These are phyloP conservation scores for Danio jaintianensis DNA, from an alignment of 2,797 vertebrate genomes.

Conservation along the genomic window DNA sequence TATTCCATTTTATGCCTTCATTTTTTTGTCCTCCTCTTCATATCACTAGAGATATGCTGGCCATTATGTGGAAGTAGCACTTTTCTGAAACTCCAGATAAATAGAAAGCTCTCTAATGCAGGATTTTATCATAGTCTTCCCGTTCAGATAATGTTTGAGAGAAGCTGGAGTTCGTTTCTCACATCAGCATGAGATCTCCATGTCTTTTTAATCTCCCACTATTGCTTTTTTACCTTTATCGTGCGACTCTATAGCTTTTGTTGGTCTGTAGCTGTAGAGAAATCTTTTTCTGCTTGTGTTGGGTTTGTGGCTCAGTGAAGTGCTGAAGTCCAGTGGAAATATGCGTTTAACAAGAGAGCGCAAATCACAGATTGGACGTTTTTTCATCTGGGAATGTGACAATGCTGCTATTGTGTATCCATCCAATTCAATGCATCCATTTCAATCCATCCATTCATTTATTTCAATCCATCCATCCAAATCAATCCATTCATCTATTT, in stretches of 20 bases:
- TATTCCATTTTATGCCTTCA: background rate
- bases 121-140: slow-evolving; percentile 5
- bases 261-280: background rate
- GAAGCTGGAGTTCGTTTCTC: background rate
- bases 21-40: background rate
- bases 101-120: slow-evolving; percentile 16
- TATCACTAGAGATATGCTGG: background rate
- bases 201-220: slow-evolving; percentile 16
- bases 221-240: background rate
- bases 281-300: background rate
- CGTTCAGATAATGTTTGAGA: slow-evolving; percentile 1
- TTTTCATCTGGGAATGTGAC: slow-evolving; percentile 12
- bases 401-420: slow-evolving; percentile 24
- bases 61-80: background rate
- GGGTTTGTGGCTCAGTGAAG: slow-evolving; percentile 25
- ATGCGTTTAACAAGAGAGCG: slow-evolving; percentile 30
- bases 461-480: background rate
- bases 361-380: slow-evolving; percentile 9
- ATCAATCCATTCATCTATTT: too few relatives aligned
- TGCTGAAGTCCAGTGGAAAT: slow-evolving; percentile 38
- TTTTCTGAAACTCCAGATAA: background rate
- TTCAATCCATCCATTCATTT: background rate
- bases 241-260: background rate
- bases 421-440: too few relatives aligned
- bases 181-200: background rate